phyloP scores from a whole-genome alignment of 2,797 vertebrate species.

The Aulostomus chinensis region DNA sequence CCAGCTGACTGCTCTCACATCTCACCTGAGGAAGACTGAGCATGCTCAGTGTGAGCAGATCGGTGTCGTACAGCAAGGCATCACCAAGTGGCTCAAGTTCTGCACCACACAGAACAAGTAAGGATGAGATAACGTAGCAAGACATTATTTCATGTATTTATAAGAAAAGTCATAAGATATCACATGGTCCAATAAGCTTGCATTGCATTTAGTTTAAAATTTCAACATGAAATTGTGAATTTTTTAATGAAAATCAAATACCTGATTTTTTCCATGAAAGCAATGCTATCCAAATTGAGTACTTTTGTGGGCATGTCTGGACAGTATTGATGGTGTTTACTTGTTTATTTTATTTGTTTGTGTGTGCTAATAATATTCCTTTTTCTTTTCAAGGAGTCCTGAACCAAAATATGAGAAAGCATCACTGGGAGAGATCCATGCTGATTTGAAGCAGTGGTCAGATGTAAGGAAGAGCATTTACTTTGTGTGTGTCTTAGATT shows the following conservation, averaged over 20 bases:
- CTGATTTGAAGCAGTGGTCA: constrained; percentile 72
- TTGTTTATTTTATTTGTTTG: too few relatives aligned
- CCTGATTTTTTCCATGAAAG: too few relatives aligned
- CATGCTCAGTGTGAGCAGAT: constrained; percentile 64
- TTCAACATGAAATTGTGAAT: too few relatives aligned
- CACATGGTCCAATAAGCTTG: too few relatives aligned
- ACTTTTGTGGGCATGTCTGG: too few relatives aligned
- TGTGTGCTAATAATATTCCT: not conserved
- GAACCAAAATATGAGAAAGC: constrained; percentile 44
- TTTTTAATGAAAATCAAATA: too few relatives aligned
- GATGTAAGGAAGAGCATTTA: constrained; percentile 59
- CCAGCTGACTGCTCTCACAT: constrained; percentile 58
- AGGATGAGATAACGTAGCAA: not conserved
- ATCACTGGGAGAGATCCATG: constrained; percentile 55
- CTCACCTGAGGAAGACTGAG: constrained; percentile 71
- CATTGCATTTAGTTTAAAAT: too few relatives aligned
- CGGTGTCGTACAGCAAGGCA: constrained; percentile 52
- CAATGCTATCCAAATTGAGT: too few relatives aligned
- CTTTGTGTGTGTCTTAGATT: not conserved
- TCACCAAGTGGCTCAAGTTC: constrained; percentile 72
- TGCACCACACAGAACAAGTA: constrained; percentile 69
- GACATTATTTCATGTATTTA: not conserved
- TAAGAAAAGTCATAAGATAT: not conserved
- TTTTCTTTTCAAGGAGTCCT: constrained; percentile 48
- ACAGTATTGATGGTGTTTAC: too few relatives aligned